Conservation (phyloP, 2,888 invertebrate species). For the Dolomedes plantarius region DNA sequence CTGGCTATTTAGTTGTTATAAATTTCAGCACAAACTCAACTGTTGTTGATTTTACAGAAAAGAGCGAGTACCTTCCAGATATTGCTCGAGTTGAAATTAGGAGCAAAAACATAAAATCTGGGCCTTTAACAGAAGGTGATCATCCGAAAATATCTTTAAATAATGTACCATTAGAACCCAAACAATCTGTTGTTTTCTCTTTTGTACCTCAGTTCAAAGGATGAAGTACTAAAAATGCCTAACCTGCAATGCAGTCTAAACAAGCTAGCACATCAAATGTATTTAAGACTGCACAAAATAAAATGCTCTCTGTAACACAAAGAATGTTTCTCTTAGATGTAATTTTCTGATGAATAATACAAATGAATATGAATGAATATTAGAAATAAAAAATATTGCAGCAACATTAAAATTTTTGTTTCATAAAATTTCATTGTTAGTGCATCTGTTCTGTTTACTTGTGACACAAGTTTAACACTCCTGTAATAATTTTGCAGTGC, state of each 20-base stretch:
- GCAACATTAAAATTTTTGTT: too few relatives aligned
- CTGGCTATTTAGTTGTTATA: conserved; percentile 84
- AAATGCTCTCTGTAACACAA: too few relatives aligned
- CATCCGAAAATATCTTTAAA: conserved; percentile 59
- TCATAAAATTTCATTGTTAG: too few relatives aligned
- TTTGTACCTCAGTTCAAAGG: conserved; percentile 66
- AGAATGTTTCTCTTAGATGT: too few relatives aligned
- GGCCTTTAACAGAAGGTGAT: conserved; percentile 41
- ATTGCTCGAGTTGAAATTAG: conserved; percentile 60
- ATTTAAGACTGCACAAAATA: too few relatives aligned
- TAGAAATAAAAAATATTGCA: too few relatives aligned
- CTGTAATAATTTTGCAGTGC: too few relatives aligned
- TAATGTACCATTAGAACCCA: conserved; percentile 48
- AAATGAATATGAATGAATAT: too few relatives aligned
- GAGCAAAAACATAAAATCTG: conserved; percentile 40
- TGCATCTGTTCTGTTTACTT: too few relatives aligned
- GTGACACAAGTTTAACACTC: too few relatives aligned
- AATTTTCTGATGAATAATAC: too few relatives aligned
- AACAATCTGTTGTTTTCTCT: conserved; percentile 62
- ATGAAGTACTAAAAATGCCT: conserved; percentile 1
- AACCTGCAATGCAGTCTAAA: not conserved
- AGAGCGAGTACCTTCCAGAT: conserved; percentile 44
- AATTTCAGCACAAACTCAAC: conserved; percentile 81
- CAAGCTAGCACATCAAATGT: too few relatives aligned
- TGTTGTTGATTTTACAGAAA: conserved; percentile 79